These are phyloP conservation scores for Spea bombifrons DNA, from an alignment of 2,113 vertebrate genomes.

Conservation along the genomic window DNA sequence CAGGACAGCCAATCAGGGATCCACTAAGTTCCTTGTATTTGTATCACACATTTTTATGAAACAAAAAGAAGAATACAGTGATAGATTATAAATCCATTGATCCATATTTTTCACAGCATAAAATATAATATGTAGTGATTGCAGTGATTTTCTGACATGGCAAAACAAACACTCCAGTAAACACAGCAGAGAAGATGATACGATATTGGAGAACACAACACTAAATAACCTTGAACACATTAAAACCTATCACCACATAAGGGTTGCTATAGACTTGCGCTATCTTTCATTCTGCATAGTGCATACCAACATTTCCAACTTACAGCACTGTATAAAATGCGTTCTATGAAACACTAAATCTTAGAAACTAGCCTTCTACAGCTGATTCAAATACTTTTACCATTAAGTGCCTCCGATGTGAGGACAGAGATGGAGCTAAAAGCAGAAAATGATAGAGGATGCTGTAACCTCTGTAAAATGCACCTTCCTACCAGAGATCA, in stretches of 20 bases:
- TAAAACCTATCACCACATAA: not conserved
- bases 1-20: too few relatives aligned
- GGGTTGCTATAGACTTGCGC: not conserved
- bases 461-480: constrained; percentile 25
- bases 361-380: constrained; percentile 23
- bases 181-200: constrained; percentile 11
- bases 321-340: constrained; percentile 24
- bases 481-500: constrained; percentile 24
- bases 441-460: constrained; percentile 45
- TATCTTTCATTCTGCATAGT: not conserved
- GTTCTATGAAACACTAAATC: constrained; percentile 26
- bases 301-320: not conserved
- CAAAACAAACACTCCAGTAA: not conserved
- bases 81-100: too few relatives aligned
- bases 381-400: constrained; percentile 39
- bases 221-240: not conserved
- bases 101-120: too few relatives aligned
- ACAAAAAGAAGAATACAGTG: too few relatives aligned
- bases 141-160: too few relatives aligned
- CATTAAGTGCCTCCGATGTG: constrained; percentile 43
- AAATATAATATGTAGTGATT: too few relatives aligned
- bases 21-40: too few relatives aligned
- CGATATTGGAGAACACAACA: not conserved
- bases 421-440: constrained; percentile 42
- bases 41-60: too few relatives aligned